Conservation (phyloP, 2,113 vertebrate genomes). For the Jaculus jaculus region DNA sequence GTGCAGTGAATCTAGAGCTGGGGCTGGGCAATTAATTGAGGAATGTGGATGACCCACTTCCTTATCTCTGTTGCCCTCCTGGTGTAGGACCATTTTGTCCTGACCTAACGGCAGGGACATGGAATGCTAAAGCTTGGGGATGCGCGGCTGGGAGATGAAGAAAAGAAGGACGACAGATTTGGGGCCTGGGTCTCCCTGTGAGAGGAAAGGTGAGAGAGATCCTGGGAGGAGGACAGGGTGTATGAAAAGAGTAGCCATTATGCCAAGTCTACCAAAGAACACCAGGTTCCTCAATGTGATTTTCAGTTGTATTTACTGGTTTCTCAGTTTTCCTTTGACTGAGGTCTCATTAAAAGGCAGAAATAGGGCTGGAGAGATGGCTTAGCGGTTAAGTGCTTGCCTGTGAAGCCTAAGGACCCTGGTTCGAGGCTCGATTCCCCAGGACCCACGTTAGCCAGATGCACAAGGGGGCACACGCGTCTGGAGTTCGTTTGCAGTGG, state of each 20-base stretch:
- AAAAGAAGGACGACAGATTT: background rate
- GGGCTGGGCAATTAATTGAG: too few relatives aligned
- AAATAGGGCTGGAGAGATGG: too few relatives aligned
- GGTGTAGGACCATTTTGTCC: too few relatives aligned
- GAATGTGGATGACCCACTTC: too few relatives aligned
- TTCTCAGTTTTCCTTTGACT: slow-evolving; percentile 7
- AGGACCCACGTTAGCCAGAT: too few relatives aligned
- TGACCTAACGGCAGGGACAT: background rate
- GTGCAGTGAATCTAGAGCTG: too few relatives aligned
- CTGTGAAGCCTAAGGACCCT: too few relatives aligned
- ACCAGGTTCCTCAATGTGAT: background rate
- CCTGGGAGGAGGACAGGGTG: background rate
- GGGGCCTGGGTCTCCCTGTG: background rate
- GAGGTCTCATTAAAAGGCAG: background rate
- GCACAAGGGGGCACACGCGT: too few relatives aligned
- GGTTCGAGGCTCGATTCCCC: too few relatives aligned
- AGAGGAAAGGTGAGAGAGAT: background rate
- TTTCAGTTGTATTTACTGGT: background rate
- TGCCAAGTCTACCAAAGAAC: background rate
- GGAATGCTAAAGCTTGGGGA: background rate
- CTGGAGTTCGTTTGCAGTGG: too few relatives aligned
- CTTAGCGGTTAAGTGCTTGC: too few relatives aligned
- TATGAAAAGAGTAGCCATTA: background rate
- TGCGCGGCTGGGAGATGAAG: background rate
- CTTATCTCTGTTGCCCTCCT: too few relatives aligned